A percentile compares a stretch with the other conserved stretches of the same genome.
These are phyloP conservation scores for Rotaria socialis DNA, from an alignment of 2,888 invertebrate species.

Conservation along the genomic window DNA sequence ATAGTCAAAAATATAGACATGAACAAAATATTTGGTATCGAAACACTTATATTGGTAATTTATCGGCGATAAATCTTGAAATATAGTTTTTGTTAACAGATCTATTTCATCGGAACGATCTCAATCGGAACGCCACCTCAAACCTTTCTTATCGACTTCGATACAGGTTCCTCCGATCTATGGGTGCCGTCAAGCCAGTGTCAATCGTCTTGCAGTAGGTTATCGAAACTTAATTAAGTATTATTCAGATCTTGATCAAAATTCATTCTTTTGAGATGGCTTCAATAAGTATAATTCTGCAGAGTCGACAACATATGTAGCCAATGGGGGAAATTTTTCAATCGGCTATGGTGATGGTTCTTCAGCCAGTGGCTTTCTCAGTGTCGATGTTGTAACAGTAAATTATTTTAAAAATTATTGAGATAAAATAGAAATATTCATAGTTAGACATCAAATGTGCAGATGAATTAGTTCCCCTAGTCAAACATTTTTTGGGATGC, in stretches of 20 bases:
- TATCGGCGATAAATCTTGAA: neutral
- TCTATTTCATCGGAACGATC: neutral
- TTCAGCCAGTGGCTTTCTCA: neutral
- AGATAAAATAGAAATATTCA: too few species aligned
- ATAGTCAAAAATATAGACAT: too few species aligned
- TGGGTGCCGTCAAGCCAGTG: neutral
- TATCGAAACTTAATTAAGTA: neutral
- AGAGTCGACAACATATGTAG: neutral
- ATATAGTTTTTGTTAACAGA: neutral
- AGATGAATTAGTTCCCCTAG: too few species aligned
- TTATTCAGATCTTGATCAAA: neutral
- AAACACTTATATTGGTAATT: too few species aligned
- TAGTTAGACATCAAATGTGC: too few species aligned
- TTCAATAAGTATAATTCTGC: neutral
- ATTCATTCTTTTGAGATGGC: neutral
- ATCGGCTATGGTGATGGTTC: neutral
- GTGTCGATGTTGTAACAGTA: neutral
- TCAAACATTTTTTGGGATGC: too few species aligned
- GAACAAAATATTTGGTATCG: too few species aligned
- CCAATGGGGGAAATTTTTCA: neutral
- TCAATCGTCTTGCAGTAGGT: neutral
- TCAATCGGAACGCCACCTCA: neutral
- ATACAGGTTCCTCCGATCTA: conserved; percentile 10
- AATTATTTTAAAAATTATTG: too few species aligned
- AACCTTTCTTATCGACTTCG: neutral